Base-by-base conservation (phyloP, 2,888 invertebrate species). In the Reticulitermes lucifugus region DNA sequence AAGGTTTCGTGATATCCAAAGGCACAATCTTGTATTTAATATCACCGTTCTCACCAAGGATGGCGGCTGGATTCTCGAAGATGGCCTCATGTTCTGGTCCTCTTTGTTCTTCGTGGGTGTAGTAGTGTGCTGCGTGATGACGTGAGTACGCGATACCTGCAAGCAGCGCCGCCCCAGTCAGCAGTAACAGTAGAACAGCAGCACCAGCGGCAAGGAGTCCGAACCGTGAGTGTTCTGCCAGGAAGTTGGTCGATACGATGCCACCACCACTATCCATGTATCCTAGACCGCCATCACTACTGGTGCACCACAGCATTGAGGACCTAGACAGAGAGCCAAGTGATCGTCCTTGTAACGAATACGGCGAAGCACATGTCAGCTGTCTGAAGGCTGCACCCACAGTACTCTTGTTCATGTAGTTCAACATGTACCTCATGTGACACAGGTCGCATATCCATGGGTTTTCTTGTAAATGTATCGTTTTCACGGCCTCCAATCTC, bases 81-180 rank as follows among this genome's bases (percentile, higher is more conserved):
- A 90, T 91, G 73, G 90, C 90, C 85, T 89, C 90, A 70, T 89
- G 89, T 83, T 88, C 86, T 73, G 86, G 87, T 79, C 88, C 89
- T 86, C 92, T 91, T 87, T 94, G 94, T 89, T 95, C 96, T 90
- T 96, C 96, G 89, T 96, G 94, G 18, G 96, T 96, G 90, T 96
- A 96, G 90, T 96, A 96, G 79, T 94, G 93, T 7, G 95, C 94
- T 7, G 95, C 94, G 87, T 95, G 93, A 85, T 94, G 94, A 75
- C 95, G 93, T 88, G 95, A 94, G 88, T 95, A 95, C 88, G 94
- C 93, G 83, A 95, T 91, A 3, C 93, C 93, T 0, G 92, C 87
- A 10, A 87, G 84, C 21, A 87, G 86, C 10, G 85, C 83, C 22
- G 87, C 85, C 90, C 89, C 90, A 51, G 92, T 91, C 75, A 93